Evolutionary conservation across 2,797 vertebrate species (phyloP).

Genomic region (Cryptoprocta ferox): DNA sequence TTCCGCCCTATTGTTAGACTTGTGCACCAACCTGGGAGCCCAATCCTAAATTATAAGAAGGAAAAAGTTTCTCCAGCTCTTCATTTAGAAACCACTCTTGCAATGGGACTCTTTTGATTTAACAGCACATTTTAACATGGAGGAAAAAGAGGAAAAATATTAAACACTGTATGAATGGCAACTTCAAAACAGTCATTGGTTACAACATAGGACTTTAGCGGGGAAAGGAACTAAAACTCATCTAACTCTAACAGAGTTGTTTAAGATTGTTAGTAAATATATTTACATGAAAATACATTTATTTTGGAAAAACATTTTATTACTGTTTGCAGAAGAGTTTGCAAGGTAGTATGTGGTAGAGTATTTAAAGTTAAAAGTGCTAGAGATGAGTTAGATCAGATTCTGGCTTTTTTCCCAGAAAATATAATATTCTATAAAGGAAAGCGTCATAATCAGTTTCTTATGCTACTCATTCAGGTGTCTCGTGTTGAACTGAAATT

Average conservation of each 20-base stretch:
- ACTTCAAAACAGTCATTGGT: not conserved
- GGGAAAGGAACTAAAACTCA: slow-evolving; percentile 2
- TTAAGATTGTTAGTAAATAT: slow-evolving; percentile 14
- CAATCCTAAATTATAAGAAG: slow-evolving; percentile 40
- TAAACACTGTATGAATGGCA: not conserved
- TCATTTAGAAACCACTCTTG: slow-evolving; percentile 59
- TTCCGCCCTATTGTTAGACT: slow-evolving; percentile 55
- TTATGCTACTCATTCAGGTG: slow-evolving; percentile 66
- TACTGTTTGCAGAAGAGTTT: slow-evolving; percentile 38
- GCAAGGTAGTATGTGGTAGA: not conserved
- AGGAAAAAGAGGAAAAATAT: not conserved
- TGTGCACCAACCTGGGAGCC: slow-evolving; percentile 52
- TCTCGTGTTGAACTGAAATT: slow-evolving; percentile 53
- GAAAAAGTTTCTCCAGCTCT: slow-evolving; percentile 42
- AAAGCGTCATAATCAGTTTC: slow-evolving; percentile 65
- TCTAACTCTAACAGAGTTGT: not conserved
- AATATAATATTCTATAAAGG: slow-evolving; percentile 47
- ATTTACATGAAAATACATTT: not conserved
- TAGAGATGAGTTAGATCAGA: slow-evolving; percentile 35
- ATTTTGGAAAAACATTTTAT: slow-evolving; percentile 54
- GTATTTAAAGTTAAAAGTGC: slow-evolving; percentile 48
- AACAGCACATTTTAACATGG: not conserved
- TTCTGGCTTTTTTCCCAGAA: slow-evolving; percentile 69
- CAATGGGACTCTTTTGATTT: not conserved
- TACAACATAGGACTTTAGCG: not conserved